phyloP scores from a whole-genome alignment of 37 sponge, comb jelly and placozoan genomes.

The Chondrosia reniformis region DNA sequence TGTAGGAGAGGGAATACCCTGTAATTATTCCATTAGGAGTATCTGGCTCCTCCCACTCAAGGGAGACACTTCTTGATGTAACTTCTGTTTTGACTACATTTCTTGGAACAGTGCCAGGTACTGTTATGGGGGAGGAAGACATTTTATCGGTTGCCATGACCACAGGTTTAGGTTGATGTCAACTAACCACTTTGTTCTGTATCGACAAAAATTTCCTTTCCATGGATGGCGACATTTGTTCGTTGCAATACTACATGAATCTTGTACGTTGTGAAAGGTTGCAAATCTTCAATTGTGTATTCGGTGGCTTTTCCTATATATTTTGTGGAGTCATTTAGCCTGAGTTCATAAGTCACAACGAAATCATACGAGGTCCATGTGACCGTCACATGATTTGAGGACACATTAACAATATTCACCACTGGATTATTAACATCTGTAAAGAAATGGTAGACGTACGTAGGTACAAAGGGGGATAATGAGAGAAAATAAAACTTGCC shows the following conservation, averaged over 20 bases:
- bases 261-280: background rate
- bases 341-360: background rate
- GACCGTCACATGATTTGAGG: background rate
- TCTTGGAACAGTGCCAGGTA: background rate
- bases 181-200: background rate
- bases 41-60: conserved; percentile 21
- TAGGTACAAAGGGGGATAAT: background rate
- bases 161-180: background rate
- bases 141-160: background rate
- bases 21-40: background rate
- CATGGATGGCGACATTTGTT: too few species aligned
- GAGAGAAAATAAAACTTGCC: background rate
- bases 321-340: background rate
- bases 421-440: background rate
- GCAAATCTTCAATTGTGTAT: background rate
- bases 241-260: too few species aligned
- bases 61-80: background rate
- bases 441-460: background rate
- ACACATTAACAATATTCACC: background rate
- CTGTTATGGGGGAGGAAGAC: background rate
- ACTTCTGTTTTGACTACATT: background rate
- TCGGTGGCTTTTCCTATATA: background rate
- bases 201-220: too few species aligned
- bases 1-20: background rate
- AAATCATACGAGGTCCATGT: background rate